Evolutionary conservation across 2,113 vertebrate genomes (phyloP).

Genomic region (Plecturocebus donacophilus): DNA sequence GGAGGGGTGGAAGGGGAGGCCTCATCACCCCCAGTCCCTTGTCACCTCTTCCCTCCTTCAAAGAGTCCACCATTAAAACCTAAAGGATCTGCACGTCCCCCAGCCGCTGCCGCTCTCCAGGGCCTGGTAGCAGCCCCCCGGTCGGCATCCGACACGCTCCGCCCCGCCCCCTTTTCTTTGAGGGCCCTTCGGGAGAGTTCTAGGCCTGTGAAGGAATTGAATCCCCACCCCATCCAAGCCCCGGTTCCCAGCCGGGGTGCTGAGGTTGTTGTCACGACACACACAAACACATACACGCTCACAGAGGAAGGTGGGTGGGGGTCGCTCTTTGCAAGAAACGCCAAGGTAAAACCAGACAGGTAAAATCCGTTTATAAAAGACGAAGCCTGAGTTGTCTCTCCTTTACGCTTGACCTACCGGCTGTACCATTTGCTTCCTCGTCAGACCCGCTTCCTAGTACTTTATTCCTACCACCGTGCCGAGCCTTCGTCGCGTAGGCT

Average conservation of each 20-base stretch:
- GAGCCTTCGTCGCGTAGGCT: neutral
- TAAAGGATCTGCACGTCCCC: constrained; percentile 57
- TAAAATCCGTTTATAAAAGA: neutral
- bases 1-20: constrained; percentile 28
- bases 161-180: constrained; percentile 46
- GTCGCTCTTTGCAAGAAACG: neutral
- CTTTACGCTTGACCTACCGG: neutral
- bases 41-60: neutral
- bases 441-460: neutral
- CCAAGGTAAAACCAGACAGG: constrained; percentile 3
- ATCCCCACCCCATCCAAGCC: neutral
- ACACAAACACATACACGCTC: neutral
- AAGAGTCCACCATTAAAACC: constrained; percentile 65
- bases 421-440: neutral
- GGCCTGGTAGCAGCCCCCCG: neutral
- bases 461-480: neutral
- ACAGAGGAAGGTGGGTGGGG: neutral
- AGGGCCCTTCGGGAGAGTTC: neutral
- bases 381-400: neutral
- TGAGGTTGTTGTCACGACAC: constrained; percentile 29
- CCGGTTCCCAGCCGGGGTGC: neutral
- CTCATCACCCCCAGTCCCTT: neutral
- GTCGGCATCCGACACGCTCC: neutral
- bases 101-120: neutral
- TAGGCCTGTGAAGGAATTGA: constrained; percentile 20